phyloP scores from a whole-genome alignment of 2,113 vertebrate genomes.

The Amphilophus citrinellus region DNA sequence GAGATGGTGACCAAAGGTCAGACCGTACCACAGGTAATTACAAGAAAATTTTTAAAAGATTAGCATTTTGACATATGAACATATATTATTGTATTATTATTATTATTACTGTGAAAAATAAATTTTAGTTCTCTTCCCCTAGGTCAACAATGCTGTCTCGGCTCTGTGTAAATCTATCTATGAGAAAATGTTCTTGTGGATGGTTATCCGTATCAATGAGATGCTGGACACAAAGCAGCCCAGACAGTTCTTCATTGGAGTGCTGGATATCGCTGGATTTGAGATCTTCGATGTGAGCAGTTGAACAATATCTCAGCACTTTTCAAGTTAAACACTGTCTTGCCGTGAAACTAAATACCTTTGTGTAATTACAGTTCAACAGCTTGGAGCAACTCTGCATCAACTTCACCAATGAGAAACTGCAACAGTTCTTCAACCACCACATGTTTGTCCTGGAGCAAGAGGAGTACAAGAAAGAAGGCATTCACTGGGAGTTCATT shows the following conservation, averaged over 20 bases:
- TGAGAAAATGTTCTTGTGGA: conserved; percentile 86
- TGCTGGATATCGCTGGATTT: too few relatives aligned
- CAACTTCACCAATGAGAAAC: conserved; percentile 92
- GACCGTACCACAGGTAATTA: conserved; percentile 70
- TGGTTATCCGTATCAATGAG: conserved; percentile 83
- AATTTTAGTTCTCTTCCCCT: too few relatives aligned
- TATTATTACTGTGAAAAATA: too few relatives aligned
- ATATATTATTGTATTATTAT: too few relatives aligned
- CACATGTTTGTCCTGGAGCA: conserved; percentile 88
- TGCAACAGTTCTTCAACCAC: conserved; percentile 92
- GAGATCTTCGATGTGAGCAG: conserved; percentile 17
- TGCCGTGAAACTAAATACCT: too few relatives aligned
- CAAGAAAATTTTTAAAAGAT: too few relatives aligned
- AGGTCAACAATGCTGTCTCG: conserved; percentile 76
- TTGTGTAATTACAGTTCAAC: too few relatives aligned
- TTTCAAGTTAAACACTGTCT: too few relatives aligned
- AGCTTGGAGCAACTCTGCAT: conserved; percentile 92
- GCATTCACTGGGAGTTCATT: too few relatives aligned
- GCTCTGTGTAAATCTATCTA: conserved; percentile 82
- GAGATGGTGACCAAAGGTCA: conserved; percentile 74
- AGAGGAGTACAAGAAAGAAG: too few relatives aligned
- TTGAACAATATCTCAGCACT: conserved; percentile 74
- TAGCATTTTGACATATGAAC: too few relatives aligned
- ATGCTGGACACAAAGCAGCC: conserved; percentile 68
- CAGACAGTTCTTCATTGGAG: too few relatives aligned